Base-by-base conservation (phyloP, 2,113 vertebrate genomes). In the Sterna hirundo region DNA sequence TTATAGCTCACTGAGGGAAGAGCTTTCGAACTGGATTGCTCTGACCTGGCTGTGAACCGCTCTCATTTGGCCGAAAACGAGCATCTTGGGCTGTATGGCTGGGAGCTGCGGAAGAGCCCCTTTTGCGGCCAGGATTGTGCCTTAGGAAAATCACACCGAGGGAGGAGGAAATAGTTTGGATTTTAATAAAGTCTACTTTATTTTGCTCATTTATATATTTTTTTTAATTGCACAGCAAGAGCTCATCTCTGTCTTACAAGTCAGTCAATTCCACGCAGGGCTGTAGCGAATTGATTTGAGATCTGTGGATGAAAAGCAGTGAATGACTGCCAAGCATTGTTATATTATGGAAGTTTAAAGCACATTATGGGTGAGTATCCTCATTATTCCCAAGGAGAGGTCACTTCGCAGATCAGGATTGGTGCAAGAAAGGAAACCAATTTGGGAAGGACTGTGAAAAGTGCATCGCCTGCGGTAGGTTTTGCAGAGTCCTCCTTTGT, bases 1-100 rank as follows among this genome's bases (percentile, higher is more conserved):
- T 95, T 95, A 76, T 70, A 88, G 57, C 71, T 94, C 68, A 8
- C 86, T 13, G 54, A 91, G 91, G 91, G 91, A 96, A 96, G 96
- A 96, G 86, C 74, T 76, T 93, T 96, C 84, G 68, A 81, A 66
- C 8, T 0, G 6, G 80, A 94, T 93, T 94, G 84, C 84, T 87
- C 71, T 97, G 96, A 96, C 96, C 95, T 94, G 94, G 89, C 93
- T 93, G 70, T 96, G 93, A 96, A 95, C 96, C 46, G 26, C 65
- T 91, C 82, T 90, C 83, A 76, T 84, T 94, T 91, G 88, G 93
- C 93, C 1, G 0, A 87, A 93, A 93, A 91, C 3, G 49, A 89
- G 81, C 55, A 54, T 51, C 83, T 88, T 83, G 88, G 55, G 87
- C 49, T 90, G 51, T 42, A 10, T 11, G 75, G 75, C 90, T 62